Conservation (phyloP, 2,888 invertebrate genomes). For the Ariolimax columbianus region DNA sequence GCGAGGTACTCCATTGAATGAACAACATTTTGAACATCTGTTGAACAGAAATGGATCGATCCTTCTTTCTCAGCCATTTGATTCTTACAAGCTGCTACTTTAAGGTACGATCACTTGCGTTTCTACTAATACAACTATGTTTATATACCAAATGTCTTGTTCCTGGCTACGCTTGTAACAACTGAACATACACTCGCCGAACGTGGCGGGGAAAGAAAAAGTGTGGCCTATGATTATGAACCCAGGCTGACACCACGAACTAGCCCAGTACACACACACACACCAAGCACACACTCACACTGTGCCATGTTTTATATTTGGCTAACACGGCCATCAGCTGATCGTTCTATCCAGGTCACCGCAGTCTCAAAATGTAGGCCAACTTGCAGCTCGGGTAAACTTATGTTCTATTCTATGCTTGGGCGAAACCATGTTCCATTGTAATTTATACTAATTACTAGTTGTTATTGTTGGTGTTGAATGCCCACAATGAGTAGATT, state of each 20-base stretch:
- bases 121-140: background rate
- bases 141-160: background rate
- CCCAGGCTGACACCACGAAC: background rate
- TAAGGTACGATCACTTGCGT: background rate
- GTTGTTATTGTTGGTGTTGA: too few relatives aligned
- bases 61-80: conserved; percentile 1
- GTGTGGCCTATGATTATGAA: background rate
- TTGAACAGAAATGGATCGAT: background rate
- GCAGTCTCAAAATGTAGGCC: conserved; percentile 6
- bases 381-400: background rate
- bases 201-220: background rate
- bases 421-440: too few relatives aligned
- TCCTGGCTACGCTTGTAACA: background rate
- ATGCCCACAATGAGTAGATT: too few relatives aligned
- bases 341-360: background rate
- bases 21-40: conserved; percentile 31
- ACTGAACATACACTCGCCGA: background rate
- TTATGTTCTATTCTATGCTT: background rate
- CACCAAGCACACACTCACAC: too few relatives aligned
- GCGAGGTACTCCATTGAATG: conserved; percentile 57
- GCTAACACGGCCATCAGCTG: conserved; percentile 12
- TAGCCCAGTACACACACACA: background rate
- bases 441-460: too few relatives aligned
- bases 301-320: background rate
- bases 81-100: background rate